phyloP scores from a whole-genome alignment of 2,113 vertebrate species.

The Ceyx cyanopectus region DNA sequence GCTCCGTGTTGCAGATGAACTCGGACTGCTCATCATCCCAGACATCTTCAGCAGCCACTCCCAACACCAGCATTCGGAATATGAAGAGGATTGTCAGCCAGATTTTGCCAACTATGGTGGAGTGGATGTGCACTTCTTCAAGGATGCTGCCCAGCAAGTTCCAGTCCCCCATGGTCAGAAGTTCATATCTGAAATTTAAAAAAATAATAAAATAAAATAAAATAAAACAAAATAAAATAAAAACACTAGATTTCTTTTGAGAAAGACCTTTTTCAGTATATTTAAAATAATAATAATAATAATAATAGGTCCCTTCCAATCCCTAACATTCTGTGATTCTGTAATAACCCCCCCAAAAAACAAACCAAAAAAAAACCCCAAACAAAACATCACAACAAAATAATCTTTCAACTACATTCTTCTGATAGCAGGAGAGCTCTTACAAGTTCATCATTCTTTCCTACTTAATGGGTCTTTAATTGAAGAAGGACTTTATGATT shows the following conservation, averaged over 20 bases:
- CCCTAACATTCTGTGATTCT: too few relatives aligned
- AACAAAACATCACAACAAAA: background rate
- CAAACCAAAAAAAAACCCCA: too few relatives aligned
- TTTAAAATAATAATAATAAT: background rate
- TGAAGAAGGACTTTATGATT: background rate
- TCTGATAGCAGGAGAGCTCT: background rate
- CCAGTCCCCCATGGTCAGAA: constrained; percentile 93
- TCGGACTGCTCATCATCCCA: constrained; percentile 95
- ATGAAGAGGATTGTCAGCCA: constrained; percentile 97
- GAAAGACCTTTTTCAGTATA: background rate
- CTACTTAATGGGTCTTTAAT: background rate
- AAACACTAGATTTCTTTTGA: background rate
- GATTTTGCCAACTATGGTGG: constrained; percentile 95
- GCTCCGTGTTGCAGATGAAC: constrained; percentile 95
- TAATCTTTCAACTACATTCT: background rate
- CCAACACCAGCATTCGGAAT: constrained; percentile 94
- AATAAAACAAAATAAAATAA: background rate
- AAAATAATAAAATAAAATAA: background rate
- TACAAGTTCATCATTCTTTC: background rate
- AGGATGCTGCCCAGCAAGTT: constrained; percentile 92
- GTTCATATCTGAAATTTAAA: constrained; percentile 75
- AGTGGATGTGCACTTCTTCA: constrained; percentile 95
- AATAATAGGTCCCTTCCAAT: too few relatives aligned
- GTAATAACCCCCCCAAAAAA: too few relatives aligned
- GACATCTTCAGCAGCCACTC: constrained; percentile 92